Conservation (phyloP, 2,113 vertebrate genomes). For the Lepisosteus osseus region DNA sequence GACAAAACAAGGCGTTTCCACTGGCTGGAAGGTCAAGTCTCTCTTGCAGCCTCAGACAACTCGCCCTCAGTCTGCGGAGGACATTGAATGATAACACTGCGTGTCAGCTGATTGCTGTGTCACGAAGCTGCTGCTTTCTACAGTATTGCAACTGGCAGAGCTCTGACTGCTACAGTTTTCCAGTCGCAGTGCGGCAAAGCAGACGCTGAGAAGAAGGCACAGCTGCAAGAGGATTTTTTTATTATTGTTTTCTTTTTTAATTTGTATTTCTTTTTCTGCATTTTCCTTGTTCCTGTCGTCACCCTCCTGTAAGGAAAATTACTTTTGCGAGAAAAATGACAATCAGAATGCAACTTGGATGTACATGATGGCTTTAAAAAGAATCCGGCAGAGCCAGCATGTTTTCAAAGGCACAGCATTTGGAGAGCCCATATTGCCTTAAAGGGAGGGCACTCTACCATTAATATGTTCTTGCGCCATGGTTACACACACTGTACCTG, state of each 20-base stretch:
- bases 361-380: slow-evolving; percentile 46
- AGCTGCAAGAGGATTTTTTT: slow-evolving; percentile 45
- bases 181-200: slow-evolving; percentile 66
- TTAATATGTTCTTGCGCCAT: slow-evolving; percentile 35
- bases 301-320: background rate
- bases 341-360: slow-evolving; percentile 49
- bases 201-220: slow-evolving; percentile 60
- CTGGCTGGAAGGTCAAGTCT: slow-evolving; percentile 54
- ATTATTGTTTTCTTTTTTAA: slow-evolving; percentile 30
- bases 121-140: slow-evolving; percentile 72
- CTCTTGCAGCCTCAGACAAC: slow-evolving; percentile 61
- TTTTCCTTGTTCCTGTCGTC: background rate
- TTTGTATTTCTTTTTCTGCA: slow-evolving; percentile 19
- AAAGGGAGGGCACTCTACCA: background rate
- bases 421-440: background rate
- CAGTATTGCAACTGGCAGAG: slow-evolving; percentile 69
- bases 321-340: slow-evolving; percentile 35
- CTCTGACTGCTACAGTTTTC: slow-evolving; percentile 65
- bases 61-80: slow-evolving; percentile 59
- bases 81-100: slow-evolving; percentile 66
- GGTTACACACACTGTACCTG: slow-evolving; percentile 43
- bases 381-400: slow-evolving; percentile 4
- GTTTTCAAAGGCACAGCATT: slow-evolving; percentile 1
- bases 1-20: slow-evolving; percentile 6
- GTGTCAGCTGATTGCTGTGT: slow-evolving; percentile 87